Conservation (phyloP, 2,797 vertebrate genomes). For the Rallus crepitans region DNA sequence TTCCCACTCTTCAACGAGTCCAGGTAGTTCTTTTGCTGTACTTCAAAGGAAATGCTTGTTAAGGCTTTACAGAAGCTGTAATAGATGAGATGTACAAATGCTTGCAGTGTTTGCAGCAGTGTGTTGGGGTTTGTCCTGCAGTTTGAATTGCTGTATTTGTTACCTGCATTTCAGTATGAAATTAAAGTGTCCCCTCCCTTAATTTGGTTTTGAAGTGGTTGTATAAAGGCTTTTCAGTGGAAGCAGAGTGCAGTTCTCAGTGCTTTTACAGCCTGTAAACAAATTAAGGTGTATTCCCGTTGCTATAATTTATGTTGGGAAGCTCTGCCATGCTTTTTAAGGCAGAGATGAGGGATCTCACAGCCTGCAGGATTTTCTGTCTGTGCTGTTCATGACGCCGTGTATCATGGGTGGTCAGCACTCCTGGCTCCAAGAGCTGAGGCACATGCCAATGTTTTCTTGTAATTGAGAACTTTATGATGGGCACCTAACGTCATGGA, state of each 20-base stretch:
- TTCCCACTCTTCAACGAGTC: too few relatives aligned
- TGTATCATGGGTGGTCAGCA: background rate
- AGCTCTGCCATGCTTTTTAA: background rate
- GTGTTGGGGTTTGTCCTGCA: background rate
- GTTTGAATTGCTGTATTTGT: background rate
- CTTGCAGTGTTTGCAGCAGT: background rate
- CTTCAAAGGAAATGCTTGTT: background rate
- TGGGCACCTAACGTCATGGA: background rate
- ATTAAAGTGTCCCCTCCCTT: background rate
- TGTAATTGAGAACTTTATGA: background rate
- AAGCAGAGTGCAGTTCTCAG: background rate
- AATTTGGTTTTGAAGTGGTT: background rate
- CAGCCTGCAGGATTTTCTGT: background rate
- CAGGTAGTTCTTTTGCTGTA: background rate
- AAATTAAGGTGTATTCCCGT: background rate
- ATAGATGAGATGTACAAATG: background rate
- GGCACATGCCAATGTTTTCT: accelerated
- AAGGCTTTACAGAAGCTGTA: background rate
- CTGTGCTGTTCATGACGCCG: background rate
- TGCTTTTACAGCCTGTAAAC: background rate
- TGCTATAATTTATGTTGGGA: background rate
- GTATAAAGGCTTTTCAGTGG: background rate
- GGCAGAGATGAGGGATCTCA: background rate
- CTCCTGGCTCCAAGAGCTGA: background rate
- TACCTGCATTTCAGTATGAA: background rate